Conservation (phyloP, 2,797 vertebrate genomes). For the Rhinichthys osculus region DNA sequence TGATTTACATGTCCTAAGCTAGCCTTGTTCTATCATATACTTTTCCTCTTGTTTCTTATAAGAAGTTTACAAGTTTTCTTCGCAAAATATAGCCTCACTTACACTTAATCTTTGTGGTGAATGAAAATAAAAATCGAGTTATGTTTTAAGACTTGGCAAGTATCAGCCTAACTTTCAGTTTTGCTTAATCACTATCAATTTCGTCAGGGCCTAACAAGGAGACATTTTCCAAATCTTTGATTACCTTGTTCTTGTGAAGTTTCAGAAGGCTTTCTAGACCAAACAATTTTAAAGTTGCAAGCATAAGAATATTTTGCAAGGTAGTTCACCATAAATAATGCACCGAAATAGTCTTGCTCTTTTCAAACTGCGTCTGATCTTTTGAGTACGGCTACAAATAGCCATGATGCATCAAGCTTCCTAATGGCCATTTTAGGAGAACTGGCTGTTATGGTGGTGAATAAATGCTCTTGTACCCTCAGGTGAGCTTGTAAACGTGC, state of each 20-base stretch:
- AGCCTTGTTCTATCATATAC: background rate
- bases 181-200: background rate
- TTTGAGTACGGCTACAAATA: background rate
- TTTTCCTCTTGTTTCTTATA: background rate
- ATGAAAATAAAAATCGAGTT: background rate
- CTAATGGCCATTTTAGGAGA: slow-evolving; percentile 7
- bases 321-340: slow-evolving; percentile 19
- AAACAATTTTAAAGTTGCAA: background rate
- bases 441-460: background rate
- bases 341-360: background rate
- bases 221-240: background rate
- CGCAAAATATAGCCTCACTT: background rate
- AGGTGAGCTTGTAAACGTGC: background rate
- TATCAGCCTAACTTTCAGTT: background rate
- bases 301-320: background rate
- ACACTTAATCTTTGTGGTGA: background rate
- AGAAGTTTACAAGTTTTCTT: background rate
- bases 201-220: too few species aligned
- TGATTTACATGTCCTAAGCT: background rate
- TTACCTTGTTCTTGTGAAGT: background rate
- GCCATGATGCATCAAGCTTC: background rate
- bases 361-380: background rate
- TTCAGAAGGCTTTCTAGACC: background rate
- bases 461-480: background rate
- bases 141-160: background rate